phyloP scores from a whole-genome alignment of 2,797 vertebrate genomes.

The Acanthiza pusilla region DNA sequence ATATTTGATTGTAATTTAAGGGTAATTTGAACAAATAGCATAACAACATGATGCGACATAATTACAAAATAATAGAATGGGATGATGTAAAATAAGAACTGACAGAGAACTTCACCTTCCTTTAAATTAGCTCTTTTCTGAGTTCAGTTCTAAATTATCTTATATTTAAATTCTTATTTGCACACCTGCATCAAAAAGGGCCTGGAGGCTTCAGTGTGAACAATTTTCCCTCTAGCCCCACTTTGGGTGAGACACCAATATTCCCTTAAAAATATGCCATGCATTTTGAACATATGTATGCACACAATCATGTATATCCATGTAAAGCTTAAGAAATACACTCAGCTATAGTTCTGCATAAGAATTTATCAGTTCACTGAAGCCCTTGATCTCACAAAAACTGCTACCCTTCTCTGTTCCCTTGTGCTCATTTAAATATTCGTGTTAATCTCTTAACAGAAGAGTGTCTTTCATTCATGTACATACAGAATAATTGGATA shows the following conservation, averaged over 20 bases:
- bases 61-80: not conserved
- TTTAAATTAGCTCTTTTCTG: not conserved
- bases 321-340: not conserved
- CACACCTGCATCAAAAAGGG: not conserved
- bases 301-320: not conserved
- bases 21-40: constrained; percentile 49
- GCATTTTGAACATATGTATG: not conserved
- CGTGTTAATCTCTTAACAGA: not conserved
- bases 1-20: constrained; percentile 39
- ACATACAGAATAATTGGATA: not conserved
- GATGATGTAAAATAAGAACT: not conserved
- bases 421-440: not conserved
- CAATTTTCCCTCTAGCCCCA: not conserved
- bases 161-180: not conserved
- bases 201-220: not conserved
- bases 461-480: not conserved
- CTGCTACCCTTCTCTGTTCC: not conserved
- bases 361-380: not conserved
- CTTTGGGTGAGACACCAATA: not conserved
- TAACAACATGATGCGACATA: not conserved
- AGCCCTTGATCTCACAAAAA: not conserved
- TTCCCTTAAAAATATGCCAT: not conserved
- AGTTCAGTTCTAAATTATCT: not conserved
- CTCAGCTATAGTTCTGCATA: not conserved
- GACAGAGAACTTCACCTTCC: not conserved